Evolutionary conservation across 2,113 vertebrate species (phyloP).

Genomic region (Scomber scombrus): DNA sequence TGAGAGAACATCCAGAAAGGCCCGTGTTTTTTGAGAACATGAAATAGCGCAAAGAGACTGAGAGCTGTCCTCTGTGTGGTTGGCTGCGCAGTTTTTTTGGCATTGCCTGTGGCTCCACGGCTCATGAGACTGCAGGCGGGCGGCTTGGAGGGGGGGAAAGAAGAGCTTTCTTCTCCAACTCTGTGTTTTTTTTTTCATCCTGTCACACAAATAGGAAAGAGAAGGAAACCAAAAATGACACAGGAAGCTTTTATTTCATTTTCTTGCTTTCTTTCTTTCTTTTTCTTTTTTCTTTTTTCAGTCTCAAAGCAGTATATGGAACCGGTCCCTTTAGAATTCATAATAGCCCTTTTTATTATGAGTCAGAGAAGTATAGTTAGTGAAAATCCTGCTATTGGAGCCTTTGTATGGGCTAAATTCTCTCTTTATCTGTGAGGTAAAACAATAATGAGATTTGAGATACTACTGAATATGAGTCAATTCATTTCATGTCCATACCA

Average conservation of each 20-base stretch:
- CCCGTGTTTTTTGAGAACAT: slow-evolving; percentile 71
- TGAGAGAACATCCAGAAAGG: slow-evolving; percentile 71
- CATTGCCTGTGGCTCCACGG: slow-evolving; percentile 72
- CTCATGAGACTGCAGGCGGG: slow-evolving; percentile 69
- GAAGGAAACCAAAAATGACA: slow-evolving; percentile 75
- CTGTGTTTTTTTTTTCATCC: slow-evolving; percentile 45
- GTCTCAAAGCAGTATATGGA: slow-evolving; percentile 69
- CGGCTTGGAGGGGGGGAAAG: slow-evolving; percentile 49
- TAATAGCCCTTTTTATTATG: slow-evolving; percentile 72
- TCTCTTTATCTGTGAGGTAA: slow-evolving; percentile 69
- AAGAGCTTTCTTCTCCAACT: slow-evolving; percentile 65
- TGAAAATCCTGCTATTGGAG: slow-evolving; percentile 23
- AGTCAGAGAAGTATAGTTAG: slow-evolving; percentile 35
- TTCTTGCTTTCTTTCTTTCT: slow-evolving; percentile 33
- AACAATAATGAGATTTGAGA: slow-evolving; percentile 61
- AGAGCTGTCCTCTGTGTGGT: slow-evolving; percentile 70
- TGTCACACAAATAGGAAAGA: slow-evolving; percentile 60
- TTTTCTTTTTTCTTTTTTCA: background rate
- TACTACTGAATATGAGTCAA: background rate
- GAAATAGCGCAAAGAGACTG: slow-evolving; percentile 67
- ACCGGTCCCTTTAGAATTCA: slow-evolving; percentile 61
- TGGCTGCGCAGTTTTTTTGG: slow-evolving; percentile 68
- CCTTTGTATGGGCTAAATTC: slow-evolving; percentile 52
- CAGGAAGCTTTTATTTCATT: slow-evolving; percentile 73
- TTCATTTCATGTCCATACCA: slow-evolving; percentile 1